Conservation (phyloP, 1,140 invertebrate species). For the Panagrolaimus sp. region DNA sequence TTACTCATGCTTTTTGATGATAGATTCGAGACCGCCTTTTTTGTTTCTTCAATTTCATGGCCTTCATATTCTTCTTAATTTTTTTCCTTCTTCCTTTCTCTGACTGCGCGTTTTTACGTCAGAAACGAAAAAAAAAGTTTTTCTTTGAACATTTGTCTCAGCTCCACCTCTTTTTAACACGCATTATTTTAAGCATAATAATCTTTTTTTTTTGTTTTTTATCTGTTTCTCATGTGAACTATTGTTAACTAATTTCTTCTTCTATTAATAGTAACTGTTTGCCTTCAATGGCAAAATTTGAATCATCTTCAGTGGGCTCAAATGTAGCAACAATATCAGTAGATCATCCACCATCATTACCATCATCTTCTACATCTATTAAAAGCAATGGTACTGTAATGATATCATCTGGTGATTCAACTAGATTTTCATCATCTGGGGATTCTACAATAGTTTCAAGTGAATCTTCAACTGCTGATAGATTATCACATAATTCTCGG, state of each 20-base stretch:
- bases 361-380: neutral
- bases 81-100: neutral
- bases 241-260: neutral
- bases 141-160: neutral
- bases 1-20: too few species aligned
- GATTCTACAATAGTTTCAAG: constrained; percentile 1
- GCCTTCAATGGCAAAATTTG: neutral
- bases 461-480: constrained; percentile 1
- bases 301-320: neutral
- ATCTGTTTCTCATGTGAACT: neutral
- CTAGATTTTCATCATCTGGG: neutral
- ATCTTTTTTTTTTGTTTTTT: neutral
- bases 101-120: constrained; percentile 4
- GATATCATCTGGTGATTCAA: neutral
- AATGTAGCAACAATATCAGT: constrained; percentile 9
- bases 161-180: neutral
- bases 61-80: too few species aligned
- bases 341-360: neutral
- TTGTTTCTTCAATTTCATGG: neutral
- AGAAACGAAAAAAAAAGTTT: neutral
- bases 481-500: neutral
- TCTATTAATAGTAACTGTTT: neutral
- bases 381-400: neutral
- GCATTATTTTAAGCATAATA: constrained; percentile 5
- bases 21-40: constrained; percentile 9